Base-by-base conservation (phyloP, 1,140 invertebrate genomes). In the Helicorthomorpha holstii region DNA sequence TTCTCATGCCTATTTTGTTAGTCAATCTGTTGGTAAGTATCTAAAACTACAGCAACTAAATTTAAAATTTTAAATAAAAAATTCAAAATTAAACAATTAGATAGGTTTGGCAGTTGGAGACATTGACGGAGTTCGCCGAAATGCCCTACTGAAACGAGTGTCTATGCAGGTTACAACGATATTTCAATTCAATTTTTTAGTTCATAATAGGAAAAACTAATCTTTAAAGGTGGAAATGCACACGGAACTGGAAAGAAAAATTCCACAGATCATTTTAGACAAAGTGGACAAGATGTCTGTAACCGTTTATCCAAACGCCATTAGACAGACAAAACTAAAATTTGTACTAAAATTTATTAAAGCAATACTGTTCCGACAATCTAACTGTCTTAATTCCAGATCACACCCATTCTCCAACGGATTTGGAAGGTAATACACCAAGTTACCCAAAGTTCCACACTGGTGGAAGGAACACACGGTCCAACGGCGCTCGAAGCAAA, bases 51-150 rank as follows among this genome's bases (percentile, higher is more conserved):
- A n/a, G n/a, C n/a, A n/a, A n/a, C n/a, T 41, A 41, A 41, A 12
- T 41, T 41, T 12, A 41, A 12, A 41, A 12, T 12, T 19, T 12
- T 41, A 41, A 12, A 41, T 41, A 49, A 16, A 49, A 27, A 23
- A 46, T 50, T n/a, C 16, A 14, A 45, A 43, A 43, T n/a, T n/a
- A n/a, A n/a, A n/a, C n/a, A n/a, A n/a, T 4, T 34, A 52, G 51
- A 91, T 91, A 62, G 88, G 88, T 86, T 77, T 92, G 71, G 88
- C 88, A 48, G 87, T 92, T 54, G 88, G 87, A 7, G 87, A 92
- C 61, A 92, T 92, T 57, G 87, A 90, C 64, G 82, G 82, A 34
- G 86, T 92, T 1, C 72, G 83, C 56, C 74, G 83, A 58, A 85
- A 91, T 68, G 88, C 88, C 1, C 83, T 87, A 62, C 66, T 92